Evolutionary conservation across 2,888 invertebrate genomes (phyloP).

Genomic region (Endomychus coccineus): DNA sequence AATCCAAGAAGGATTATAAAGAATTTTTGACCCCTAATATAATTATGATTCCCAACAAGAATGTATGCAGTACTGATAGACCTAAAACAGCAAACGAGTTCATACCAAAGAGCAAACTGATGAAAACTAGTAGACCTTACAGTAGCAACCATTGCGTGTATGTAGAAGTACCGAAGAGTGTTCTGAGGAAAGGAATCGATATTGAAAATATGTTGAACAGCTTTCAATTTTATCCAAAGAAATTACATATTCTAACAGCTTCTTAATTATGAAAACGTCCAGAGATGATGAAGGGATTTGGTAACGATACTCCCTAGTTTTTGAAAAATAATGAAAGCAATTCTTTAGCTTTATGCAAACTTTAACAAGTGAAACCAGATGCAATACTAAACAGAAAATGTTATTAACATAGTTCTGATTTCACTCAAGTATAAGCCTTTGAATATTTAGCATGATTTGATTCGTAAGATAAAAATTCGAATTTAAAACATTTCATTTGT

Average conservation of each 20-base stretch:
- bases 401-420: too few species aligned
- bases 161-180: constrained; percentile 34
- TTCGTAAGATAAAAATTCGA: too few species aligned
- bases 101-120: too few species aligned
- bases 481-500: too few species aligned
- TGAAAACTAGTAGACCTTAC: constrained; percentile 9
- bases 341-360: too few species aligned
- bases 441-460: too few species aligned
- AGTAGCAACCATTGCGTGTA: constrained; percentile 27
- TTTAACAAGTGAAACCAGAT: too few species aligned
- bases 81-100: constrained; percentile 36
- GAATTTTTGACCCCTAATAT: constrained; percentile 27
- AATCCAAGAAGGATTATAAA: constrained; percentile 11
- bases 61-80: constrained; percentile 24
- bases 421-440: too few species aligned
- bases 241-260: constrained; percentile 26
- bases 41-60: constrained; percentile 23
- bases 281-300: too few species aligned
- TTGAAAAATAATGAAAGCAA: not conserved
- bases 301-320: not conserved
- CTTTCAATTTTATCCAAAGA: constrained; percentile 26
- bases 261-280: constrained; percentile 6
- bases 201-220: constrained; percentile 34
- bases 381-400: too few species aligned
- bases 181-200: constrained; percentile 32